These are phyloP conservation scores for Thelaira solivaga DNA, from an alignment of 2,888 invertebrate genomes.

Conservation along the genomic window DNA sequence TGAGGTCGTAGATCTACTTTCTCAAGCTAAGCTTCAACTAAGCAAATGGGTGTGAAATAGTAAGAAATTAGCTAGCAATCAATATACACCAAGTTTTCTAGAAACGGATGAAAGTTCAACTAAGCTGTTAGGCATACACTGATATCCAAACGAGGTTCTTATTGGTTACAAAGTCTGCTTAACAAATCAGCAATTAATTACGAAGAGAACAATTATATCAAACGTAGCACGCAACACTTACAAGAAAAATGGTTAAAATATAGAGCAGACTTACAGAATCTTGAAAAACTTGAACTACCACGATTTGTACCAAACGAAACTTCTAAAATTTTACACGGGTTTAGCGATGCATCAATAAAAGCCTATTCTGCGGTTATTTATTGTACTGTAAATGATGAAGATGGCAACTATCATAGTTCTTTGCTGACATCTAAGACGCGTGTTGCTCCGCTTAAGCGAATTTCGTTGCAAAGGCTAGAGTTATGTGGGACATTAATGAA, in stretches of 20 bases:
- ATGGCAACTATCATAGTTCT: too few relatives aligned
- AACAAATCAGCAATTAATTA: not conserved
- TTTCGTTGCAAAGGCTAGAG: too few relatives aligned
- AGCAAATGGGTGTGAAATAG: slow-evolving; percentile 32
- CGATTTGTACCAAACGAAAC: too few relatives aligned
- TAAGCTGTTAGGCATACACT: slow-evolving; percentile 37
- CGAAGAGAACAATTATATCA: slow-evolving; percentile 46
- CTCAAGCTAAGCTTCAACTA: slow-evolving; percentile 1
- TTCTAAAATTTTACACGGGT: too few relatives aligned
- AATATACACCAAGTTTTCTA: not conserved
- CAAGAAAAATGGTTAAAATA: slow-evolving; percentile 5
- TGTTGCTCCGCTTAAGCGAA: too few relatives aligned
- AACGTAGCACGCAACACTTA: slow-evolving; percentile 29
- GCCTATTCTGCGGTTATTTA: too few relatives aligned
- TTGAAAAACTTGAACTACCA: too few relatives aligned
- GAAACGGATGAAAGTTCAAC: not conserved
- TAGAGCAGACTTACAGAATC: not conserved
- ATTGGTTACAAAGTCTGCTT: slow-evolving; percentile 20
- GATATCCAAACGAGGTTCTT: slow-evolving; percentile 35
- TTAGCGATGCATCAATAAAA: too few relatives aligned
- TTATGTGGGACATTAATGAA: too few relatives aligned
- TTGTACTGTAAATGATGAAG: too few relatives aligned
- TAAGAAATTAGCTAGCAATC: not conserved
- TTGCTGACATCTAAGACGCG: too few relatives aligned
- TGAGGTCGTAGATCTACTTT: slow-evolving; percentile 40